Evolutionary conservation across 2,113 vertebrate species (phyloP), one percentile per base, ranked within the genome.

Genomic region (Eubucco bourcierii): DNA sequence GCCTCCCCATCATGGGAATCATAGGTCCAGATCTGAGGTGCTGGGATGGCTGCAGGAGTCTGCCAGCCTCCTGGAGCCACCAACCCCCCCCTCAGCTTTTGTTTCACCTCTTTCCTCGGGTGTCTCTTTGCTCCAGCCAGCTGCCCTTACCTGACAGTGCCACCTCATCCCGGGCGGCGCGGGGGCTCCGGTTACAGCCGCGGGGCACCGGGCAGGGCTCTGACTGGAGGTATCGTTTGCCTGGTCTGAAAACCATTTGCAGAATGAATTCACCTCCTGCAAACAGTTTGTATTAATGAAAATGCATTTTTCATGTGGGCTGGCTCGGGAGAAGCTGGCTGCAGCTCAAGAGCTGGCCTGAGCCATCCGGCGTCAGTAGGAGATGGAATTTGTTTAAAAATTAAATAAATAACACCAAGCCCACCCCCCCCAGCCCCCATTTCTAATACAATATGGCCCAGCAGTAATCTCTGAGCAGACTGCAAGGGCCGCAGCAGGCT

Each of bases 241-340:
- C 75, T 33, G 56, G 92, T 95, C 95, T 92, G 96, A 96, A 95
- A 97, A 93, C 94, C 97, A 87, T 96, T 97, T 96, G 94, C 94
- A 85, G 96, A 97, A 97, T 97, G 97, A 97, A 98, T 98, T 97
- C 97, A 94, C 96, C 96, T 96, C 88, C 96, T 90, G 97, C 97
- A 97, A 97, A 97, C 97, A 96, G 95, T 97, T 96, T 97, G 96
- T 95, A 96, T 96, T 97, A 96, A 98, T 96, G 97, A 97, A 97
- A 96, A 97, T 88, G 96, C 94, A 74, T 95, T 96, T 96, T 94
- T 90, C 81, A 46, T 75, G 91, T 87, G 97, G 90, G 92, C 64
- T 95, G 88, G 93, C 73, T 7, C 7, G 50, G 95, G 94, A 70
- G 93, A 88, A 91, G 92, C 91, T 88, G 80, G 90, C 84, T 90